These are phyloP conservation scores for Sebastes reedi DNA, from an alignment of 2,797 vertebrate species.

Conservation along the genomic window DNA sequence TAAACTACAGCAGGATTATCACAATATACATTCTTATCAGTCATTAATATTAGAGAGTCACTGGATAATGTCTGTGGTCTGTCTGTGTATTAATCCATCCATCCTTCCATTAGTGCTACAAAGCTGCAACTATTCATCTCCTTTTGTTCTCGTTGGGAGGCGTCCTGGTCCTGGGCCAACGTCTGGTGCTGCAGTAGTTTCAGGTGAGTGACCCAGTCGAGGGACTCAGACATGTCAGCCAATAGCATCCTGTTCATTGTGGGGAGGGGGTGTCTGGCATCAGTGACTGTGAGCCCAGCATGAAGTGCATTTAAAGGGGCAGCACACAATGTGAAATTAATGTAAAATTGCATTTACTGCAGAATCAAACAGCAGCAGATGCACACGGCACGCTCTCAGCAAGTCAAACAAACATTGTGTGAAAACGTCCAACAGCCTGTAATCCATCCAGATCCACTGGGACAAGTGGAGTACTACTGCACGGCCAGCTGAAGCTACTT, in stretches of 20 bases:
- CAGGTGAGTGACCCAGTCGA: conserved; percentile 11
- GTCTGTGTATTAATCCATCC: neutral
- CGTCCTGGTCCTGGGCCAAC: neutral
- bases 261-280: neutral
- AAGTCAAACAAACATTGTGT: conserved; percentile 1
- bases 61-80: neutral
- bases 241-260: conserved; percentile 6
- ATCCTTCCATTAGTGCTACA: neutral
- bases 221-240: conserved; percentile 17
- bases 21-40: neutral
- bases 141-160: neutral
- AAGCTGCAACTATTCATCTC: neutral
- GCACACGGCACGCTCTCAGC: conserved; percentile 3
- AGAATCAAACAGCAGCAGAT: neutral
- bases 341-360: neutral
- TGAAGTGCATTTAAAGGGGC: conserved; percentile 7
- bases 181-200: conserved; percentile 6
- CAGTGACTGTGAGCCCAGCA: conserved; percentile 3
- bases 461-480: neutral
- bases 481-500: neutral
- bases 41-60: neutral
- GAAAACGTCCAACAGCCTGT: neutral
- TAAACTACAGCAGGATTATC: neutral
- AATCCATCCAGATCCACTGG: neutral
- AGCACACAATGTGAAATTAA: conserved; percentile 1